Conservation (phyloP, 1,140 invertebrate species). For the Zaprionus lachaisei region DNA sequence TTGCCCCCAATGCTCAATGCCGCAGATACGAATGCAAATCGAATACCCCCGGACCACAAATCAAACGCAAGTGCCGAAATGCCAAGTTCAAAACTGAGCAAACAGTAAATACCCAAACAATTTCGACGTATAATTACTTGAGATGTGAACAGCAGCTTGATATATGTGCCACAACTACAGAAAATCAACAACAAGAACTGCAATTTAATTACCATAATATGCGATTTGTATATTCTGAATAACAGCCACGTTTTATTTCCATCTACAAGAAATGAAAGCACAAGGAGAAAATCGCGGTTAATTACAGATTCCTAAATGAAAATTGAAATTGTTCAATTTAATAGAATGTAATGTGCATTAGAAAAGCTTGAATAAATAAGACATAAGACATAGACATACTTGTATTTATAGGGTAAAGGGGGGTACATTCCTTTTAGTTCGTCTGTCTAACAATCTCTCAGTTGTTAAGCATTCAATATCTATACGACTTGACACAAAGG, state of each 20-base stretch:
- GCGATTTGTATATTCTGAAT: neutral
- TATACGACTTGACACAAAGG: too few relatives aligned
- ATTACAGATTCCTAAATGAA: neutral
- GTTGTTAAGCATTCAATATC: too few relatives aligned
- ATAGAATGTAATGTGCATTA: too few relatives aligned
- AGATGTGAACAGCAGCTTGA: conserved; percentile 2
- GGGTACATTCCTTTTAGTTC: too few relatives aligned
- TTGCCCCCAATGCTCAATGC: conserved; percentile 12
- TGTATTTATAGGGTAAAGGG: too few relatives aligned
- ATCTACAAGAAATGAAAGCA: too few relatives aligned
- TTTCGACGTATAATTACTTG: conserved; percentile 5
- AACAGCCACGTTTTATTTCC: neutral
- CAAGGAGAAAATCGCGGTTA: neutral
- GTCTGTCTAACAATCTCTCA: too few relatives aligned
- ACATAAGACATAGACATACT: too few relatives aligned
- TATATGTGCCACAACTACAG: neutral
- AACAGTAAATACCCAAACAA: conserved; percentile 16
- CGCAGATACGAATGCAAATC: conserved; percentile 44
- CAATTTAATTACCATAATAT: neutral
- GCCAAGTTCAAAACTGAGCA: conserved; percentile 63
- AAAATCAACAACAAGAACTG: neutral
- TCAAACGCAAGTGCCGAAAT: conserved; percentile 62
- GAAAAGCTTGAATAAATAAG: too few relatives aligned
- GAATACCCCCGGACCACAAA: conserved; percentile 35
- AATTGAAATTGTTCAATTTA: neutral